Conservation (phyloP, 1,140 invertebrate species). For the honey bee (Apis mellifera) region DNA sequence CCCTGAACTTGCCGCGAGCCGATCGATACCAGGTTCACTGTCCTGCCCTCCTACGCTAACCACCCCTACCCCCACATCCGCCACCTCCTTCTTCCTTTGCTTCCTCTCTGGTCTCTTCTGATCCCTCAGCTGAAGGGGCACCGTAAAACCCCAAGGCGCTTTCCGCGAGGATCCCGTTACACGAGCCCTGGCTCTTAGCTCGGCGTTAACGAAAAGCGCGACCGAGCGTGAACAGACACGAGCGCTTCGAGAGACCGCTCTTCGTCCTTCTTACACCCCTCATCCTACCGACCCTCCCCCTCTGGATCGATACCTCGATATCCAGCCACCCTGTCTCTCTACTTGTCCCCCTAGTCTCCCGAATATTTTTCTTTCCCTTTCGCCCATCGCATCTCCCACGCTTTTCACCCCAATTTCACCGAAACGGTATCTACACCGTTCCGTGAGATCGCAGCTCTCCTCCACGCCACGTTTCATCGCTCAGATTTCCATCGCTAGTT, state of each 20-base stretch:
- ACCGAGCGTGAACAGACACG: conserved; percentile 68
- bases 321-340: conserved; percentile 60
- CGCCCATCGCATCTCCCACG: conserved; percentile 37
- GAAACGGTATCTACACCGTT: conserved; percentile 50
- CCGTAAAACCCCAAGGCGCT: conserved; percentile 73
- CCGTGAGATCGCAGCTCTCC: neutral
- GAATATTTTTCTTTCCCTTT: conserved; percentile 63
- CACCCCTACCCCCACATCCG: conserved; percentile 53
- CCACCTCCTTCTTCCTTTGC: conserved; percentile 32
- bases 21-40: conserved; percentile 78
- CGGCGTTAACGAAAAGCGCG: conserved; percentile 71
- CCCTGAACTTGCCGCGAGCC: conserved; percentile 76
- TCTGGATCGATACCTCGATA: conserved; percentile 65
- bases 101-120: conserved; percentile 49
- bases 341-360: conserved; percentile 56
- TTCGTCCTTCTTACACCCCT: conserved; percentile 52
- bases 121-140: conserved; percentile 60
- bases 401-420: conserved; percentile 65
- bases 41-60: conserved; percentile 64
- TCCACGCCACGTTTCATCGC: neutral
- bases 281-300: neutral
- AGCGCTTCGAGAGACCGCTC: conserved; percentile 64
- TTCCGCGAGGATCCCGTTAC: conserved; percentile 73
- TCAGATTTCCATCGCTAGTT: neutral
- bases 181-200: conserved; percentile 68